Conservation (phyloP, 2,888 invertebrate genomes). For the Drosophila multiciliata region DNA sequence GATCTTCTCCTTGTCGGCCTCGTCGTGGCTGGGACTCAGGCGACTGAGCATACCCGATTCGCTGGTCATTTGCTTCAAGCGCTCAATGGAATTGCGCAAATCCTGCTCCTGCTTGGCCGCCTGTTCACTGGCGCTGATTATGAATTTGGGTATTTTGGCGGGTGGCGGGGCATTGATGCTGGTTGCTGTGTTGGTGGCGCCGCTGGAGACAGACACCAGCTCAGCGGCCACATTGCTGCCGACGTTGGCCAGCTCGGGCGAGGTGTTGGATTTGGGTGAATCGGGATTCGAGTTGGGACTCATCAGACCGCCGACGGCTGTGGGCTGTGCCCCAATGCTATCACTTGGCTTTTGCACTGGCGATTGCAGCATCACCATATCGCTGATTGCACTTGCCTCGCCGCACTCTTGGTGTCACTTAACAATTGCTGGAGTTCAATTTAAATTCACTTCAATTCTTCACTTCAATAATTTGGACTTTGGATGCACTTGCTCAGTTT, state of each 20-base stretch:
- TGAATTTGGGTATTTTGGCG: conserved; percentile 79
- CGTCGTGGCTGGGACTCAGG: conserved; percentile 80
- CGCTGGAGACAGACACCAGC: conserved; percentile 21
- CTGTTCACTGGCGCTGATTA: conserved; percentile 63
- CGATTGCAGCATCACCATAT: conserved; percentile 85
- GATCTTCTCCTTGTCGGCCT: conserved; percentile 60
- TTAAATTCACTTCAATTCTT: conserved; percentile 8
- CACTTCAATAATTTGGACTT: conserved; percentile 19
- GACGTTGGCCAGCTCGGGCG: conserved; percentile 70
- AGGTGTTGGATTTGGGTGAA: conserved; percentile 84
- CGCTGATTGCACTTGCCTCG: conserved; percentile 28
- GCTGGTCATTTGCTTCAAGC: conserved; percentile 83
- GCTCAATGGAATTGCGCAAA: conserved; percentile 83
- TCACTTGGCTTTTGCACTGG: conserved; percentile 76
- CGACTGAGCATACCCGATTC: conserved; percentile 82
- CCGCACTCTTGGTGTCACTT: conserved; percentile 2
- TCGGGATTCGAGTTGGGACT: conserved; percentile 84
- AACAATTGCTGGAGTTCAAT: conserved; percentile 17
- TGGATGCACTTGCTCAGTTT: conserved; percentile 18
- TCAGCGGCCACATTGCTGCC: conserved; percentile 30
- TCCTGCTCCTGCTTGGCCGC: conserved; percentile 73
- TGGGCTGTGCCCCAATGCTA: conserved; percentile 59
- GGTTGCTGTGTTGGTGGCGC: conserved; percentile 34
- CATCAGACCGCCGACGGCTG: conserved; percentile 80
- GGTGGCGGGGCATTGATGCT: conserved; percentile 42